Percentiles rank a stretch among this genome's conserved stretches.
These are phyloP conservation scores for Rosalia funebris DNA, from an alignment of 2,888 invertebrate species.

Conservation along the genomic window DNA sequence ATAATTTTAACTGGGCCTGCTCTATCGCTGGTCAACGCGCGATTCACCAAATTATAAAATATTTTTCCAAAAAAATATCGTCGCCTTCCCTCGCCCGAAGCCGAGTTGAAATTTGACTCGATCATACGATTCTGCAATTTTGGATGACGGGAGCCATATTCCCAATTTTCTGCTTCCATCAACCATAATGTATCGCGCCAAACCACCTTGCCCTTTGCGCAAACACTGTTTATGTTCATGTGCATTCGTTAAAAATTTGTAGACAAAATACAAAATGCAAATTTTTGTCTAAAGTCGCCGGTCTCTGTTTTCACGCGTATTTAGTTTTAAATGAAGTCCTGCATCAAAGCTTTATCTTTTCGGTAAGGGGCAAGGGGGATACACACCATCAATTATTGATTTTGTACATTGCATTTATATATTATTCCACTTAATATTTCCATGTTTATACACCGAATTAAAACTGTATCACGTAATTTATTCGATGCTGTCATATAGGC, in stretches of 20 bases:
- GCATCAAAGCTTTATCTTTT: conserved; percentile 38
- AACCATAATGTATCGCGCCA: conserved; percentile 57
- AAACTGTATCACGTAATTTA: conserved; percentile 23
- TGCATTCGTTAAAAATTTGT: conserved; percentile 56
- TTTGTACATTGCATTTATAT: conserved; percentile 57
- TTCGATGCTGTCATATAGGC: conserved; percentile 22
- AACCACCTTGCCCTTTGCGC: conserved; percentile 57
- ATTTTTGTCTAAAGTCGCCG: conserved; percentile 12
- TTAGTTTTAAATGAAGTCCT: conserved; percentile 36
- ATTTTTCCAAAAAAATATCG: conserved; percentile 16
- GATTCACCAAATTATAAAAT: conserved; percentile 55
- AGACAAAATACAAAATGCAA: conserved; percentile 39
- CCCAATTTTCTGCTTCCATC: conserved; percentile 33
- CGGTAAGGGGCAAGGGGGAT: conserved; percentile 57
- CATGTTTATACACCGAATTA: conserved; percentile 31
- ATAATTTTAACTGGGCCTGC: conserved; percentile 89
- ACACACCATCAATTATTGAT: conserved; percentile 61
- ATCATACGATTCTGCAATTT: conserved; percentile 1
- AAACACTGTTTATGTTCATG: conserved; percentile 59
- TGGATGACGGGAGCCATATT: conserved; percentile 54
- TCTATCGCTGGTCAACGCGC: conserved; percentile 67
- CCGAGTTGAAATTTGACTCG: conserved; percentile 9
- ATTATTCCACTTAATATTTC: conserved; percentile 37
- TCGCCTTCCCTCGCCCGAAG: background rate
- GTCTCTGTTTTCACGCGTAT: conserved; percentile 7